Percentiles rank a stretch among this genome's conserved stretches.
Conservation (phyloP, 2,888 invertebrate genomes). For the Sarcophaga carnaria region DNA sequence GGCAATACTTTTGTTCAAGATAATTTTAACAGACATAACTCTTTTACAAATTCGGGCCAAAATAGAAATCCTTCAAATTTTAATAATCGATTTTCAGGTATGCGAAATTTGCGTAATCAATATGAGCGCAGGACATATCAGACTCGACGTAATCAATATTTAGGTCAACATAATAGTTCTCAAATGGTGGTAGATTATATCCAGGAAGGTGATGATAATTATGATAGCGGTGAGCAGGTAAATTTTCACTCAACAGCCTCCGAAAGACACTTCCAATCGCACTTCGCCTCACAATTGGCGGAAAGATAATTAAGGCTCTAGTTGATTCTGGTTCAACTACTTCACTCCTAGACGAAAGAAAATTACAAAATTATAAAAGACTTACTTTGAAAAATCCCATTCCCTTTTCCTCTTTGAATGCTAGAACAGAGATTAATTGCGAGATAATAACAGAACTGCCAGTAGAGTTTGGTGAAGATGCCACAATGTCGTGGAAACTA, state of each 20-base stretch:
- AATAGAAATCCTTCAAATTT: no score
- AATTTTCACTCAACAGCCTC: conserved; percentile 56
- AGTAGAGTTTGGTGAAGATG: conserved; percentile 36
- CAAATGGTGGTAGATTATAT: no score
- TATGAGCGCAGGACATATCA: no score
- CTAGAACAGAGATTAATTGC: conserved; percentile 28
- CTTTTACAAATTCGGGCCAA: no score
- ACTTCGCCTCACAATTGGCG: conserved; percentile 31
- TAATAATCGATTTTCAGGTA: no score
- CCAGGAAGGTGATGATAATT: background rate
- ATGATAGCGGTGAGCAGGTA: conserved; percentile 15
- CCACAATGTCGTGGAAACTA: conserved; percentile 58
- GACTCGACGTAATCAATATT: no score
- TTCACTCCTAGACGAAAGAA: conserved; percentile 45
- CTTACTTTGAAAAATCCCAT: conserved; percentile 24
- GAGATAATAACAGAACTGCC: conserved; percentile 47
- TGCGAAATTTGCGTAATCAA: no score
- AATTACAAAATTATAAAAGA: conserved; percentile 46
- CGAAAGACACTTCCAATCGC: conserved; percentile 48
- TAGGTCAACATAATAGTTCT: no score
- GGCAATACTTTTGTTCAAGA: no score
- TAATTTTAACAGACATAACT: no score
- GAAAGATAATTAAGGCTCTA: conserved; percentile 38
- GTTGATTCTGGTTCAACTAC: conserved; percentile 63
- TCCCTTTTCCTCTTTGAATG: conserved; percentile 44